Evolutionary conservation across 1,140 invertebrate species (phyloP).

Genomic region (Pseudomyrmex gracilis): DNA sequence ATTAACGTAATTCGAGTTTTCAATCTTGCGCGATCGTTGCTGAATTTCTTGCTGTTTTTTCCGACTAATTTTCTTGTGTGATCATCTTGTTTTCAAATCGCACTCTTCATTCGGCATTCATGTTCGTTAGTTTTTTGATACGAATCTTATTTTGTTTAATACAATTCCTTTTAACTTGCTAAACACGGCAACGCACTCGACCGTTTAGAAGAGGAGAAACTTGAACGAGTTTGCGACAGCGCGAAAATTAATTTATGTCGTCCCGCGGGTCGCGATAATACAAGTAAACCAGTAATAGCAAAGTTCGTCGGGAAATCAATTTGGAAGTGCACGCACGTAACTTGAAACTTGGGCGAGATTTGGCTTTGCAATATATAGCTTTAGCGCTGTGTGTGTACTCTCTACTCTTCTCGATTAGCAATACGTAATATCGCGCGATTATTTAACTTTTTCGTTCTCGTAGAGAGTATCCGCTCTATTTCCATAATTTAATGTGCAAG

Average conservation of each 20-base stretch:
- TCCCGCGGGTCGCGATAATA: slow-evolving; percentile 54
- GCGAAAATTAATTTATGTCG: slow-evolving; percentile 68
- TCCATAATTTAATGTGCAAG: not conserved
- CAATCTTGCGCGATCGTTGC: not conserved
- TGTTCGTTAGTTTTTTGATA: not conserved
- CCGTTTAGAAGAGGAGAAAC: slow-evolving; percentile 43
- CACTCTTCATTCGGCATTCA: not conserved
- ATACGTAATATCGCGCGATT: slow-evolving; percentile 32
- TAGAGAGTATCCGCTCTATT: not conserved
- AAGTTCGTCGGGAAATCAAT: slow-evolving; percentile 64
- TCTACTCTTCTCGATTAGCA: slow-evolving; percentile 32
- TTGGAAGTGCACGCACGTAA: slow-evolving; percentile 20
- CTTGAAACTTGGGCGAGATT: slow-evolving; percentile 40
- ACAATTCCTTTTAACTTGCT: not conserved
- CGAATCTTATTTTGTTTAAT: not conserved
- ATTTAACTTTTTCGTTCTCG: slow-evolving; percentile 30
- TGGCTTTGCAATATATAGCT: slow-evolving; percentile 24
- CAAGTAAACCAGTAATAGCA: slow-evolving; percentile 59
- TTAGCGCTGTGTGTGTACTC: not conserved
- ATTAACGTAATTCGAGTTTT: not conserved
- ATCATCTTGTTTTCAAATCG: too few species aligned
- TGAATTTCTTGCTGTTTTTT: not conserved
- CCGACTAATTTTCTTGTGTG: not conserved
- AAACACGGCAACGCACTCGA: slow-evolving; percentile 3
- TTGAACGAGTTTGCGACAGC: slow-evolving; percentile 30